phyloP scores from a whole-genome alignment of 2,888 invertebrate species.

The Fragum fragum region DNA sequence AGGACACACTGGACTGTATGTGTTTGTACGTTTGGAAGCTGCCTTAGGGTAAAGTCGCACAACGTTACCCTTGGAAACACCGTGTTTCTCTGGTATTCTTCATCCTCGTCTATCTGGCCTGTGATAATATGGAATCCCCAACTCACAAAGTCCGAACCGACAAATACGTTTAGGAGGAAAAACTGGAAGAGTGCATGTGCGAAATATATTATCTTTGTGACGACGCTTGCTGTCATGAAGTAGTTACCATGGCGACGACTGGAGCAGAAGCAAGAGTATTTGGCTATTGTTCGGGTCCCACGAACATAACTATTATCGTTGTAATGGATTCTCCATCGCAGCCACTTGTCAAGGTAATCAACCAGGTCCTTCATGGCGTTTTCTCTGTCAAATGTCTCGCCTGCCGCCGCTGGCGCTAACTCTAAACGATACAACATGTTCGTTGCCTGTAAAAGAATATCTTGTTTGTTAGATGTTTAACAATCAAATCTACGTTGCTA shows the following conservation, averaged over 20 bases:
- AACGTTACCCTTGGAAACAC: constrained; percentile 79
- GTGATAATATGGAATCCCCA: constrained; percentile 80
- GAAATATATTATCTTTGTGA: constrained; percentile 82
- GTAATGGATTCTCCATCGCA: constrained; percentile 74
- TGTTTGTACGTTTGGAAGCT: constrained; percentile 80
- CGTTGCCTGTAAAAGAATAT: constrained; percentile 40
- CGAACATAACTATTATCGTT: constrained; percentile 71
- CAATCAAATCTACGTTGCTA: too few species aligned
- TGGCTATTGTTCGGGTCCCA: constrained; percentile 71
- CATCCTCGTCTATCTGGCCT: constrained; percentile 64
- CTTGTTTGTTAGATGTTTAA: too few species aligned
- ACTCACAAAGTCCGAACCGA: constrained; percentile 77
- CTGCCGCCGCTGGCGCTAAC: constrained; percentile 68
- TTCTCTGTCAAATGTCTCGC: constrained; percentile 56
- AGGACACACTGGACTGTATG: constrained; percentile 83
- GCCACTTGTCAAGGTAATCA: constrained; percentile 77
- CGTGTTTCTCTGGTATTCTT: constrained; percentile 44
- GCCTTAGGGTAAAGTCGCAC: constrained; percentile 82
- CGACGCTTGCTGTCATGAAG: constrained; percentile 79
- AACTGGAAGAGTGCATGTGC: constrained; percentile 83
- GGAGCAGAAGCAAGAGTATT: constrained; percentile 77
- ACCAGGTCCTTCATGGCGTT: constrained; percentile 70
- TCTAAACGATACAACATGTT: constrained; percentile 70
- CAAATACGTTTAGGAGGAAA: constrained; percentile 80
- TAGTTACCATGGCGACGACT: constrained; percentile 82